A percentile compares a stretch with the other conserved stretches of the same genome.
phyloP scores from a whole-genome alignment of 2,888 invertebrate genomes.

The Drosophila merina region DNA sequence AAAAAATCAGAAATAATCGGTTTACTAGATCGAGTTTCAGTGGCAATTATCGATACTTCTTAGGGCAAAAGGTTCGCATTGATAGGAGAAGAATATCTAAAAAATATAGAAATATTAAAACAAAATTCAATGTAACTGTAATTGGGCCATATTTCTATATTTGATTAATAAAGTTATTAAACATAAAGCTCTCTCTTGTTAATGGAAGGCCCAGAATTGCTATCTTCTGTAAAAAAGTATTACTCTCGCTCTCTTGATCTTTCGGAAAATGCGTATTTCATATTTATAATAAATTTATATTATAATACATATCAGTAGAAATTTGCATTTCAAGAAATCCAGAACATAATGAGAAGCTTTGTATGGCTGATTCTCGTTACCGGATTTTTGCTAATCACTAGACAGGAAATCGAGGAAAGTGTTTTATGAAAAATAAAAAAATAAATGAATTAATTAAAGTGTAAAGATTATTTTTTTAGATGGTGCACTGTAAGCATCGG shows the following conservation, averaged over 20 bases:
- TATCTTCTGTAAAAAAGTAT: neutral
- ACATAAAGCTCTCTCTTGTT: neutral
- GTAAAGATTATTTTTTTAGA: neutral
- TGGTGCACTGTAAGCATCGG: neutral
- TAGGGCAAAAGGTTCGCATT: neutral
- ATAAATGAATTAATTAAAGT: neutral
- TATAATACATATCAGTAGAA: neutral
- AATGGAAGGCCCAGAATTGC: neutral
- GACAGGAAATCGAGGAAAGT: neutral
- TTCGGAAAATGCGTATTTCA: neutral
- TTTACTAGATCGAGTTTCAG: conserved; percentile 1
- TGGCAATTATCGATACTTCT: neutral
- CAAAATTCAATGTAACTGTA: neutral
- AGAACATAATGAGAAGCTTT: neutral
- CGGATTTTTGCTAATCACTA: neutral
- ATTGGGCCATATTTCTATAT: no score
- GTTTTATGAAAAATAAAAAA: neutral
- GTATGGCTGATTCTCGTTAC: neutral
- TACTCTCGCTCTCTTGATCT: neutral
- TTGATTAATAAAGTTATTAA: neutral
- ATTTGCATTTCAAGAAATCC: neutral
- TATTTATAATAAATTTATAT: neutral
- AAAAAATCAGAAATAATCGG: neutral
- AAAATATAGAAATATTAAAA: neutral
- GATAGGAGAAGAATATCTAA: neutral